A percentile compares a stretch with the other conserved stretches of the same genome.
phyloP scores from a whole-genome alignment of 1,140 invertebrate species.

The Bombus fervidus region DNA sequence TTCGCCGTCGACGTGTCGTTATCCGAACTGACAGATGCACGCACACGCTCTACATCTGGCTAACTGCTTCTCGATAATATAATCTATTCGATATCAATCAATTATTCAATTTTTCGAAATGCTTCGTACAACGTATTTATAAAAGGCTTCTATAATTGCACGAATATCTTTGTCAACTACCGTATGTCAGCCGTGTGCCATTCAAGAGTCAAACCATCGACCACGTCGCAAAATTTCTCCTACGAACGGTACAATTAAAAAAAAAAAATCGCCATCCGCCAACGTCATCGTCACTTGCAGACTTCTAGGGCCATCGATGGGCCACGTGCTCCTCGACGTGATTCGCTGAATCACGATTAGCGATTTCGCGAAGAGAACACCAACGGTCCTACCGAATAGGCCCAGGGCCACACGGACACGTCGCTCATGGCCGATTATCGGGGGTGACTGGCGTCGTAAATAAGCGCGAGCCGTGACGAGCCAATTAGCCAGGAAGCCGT shows the following conservation, averaged over 20 bases:
- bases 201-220: too few species aligned
- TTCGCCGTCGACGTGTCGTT: too few species aligned
- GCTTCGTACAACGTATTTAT: too few species aligned
- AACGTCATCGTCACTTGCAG: background rate
- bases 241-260: background rate
- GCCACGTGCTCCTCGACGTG: slow-evolving; percentile 8
- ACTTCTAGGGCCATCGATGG: background rate
- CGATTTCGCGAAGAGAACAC: background rate
- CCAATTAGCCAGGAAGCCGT: slow-evolving; percentile 66
- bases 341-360: background rate
- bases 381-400: background rate
- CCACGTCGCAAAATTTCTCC: too few species aligned
- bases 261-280: background rate
- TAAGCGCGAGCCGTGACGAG: slow-evolving; percentile 61
- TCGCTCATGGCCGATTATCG: slow-evolving; percentile 45
- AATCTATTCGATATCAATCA: background rate
- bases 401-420: background rate
- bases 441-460: slow-evolving; percentile 62
- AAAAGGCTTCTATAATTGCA: too few species aligned
- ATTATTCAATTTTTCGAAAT: background rate
- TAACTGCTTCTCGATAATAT: background rate
- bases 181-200: too few species aligned
- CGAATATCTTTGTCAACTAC: too few species aligned
- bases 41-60: too few species aligned
- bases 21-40: too few species aligned